Evolutionary conservation across 1,140 invertebrate species (phyloP).

Genomic region (Drosophila teissieri): DNA sequence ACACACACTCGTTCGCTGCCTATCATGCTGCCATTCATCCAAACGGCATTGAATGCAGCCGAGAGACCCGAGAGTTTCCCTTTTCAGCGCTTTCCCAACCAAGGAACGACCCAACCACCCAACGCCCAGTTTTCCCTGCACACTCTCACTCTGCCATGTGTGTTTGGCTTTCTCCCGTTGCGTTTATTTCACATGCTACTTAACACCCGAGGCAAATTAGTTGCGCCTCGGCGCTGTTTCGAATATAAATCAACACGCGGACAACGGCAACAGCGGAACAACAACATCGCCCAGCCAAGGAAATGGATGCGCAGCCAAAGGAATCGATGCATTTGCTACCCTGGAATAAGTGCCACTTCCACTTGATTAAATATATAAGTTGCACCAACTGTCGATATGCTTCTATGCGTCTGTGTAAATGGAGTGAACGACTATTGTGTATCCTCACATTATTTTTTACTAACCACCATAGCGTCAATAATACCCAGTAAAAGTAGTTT

Average conservation of each 20-base stretch:
- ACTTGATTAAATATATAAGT: too few species aligned
- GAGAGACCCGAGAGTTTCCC: constrained; percentile 19
- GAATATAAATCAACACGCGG: constrained; percentile 72
- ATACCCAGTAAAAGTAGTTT: constrained; percentile 17
- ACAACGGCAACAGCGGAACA: constrained; percentile 20
- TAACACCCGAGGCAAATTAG: constrained; percentile 80
- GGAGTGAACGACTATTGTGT: too few species aligned
- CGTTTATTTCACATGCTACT: constrained; percentile 68
- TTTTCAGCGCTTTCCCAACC: constrained; percentile 16
- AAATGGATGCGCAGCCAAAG: background rate
- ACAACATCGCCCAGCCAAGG: constrained; percentile 13
- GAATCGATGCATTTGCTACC: constrained; percentile 5
- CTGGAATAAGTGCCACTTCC: background rate
- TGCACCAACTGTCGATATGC: too few species aligned
- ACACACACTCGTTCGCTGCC: constrained; percentile 15
- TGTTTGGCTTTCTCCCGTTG: constrained; percentile 30
- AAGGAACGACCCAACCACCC: background rate
- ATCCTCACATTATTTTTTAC: too few species aligned
- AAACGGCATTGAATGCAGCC: constrained; percentile 30
- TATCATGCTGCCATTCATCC: constrained; percentile 31
- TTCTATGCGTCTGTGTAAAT: too few species aligned
- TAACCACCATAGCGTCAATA: background rate
- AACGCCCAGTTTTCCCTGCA: background rate
- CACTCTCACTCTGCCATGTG: background rate
- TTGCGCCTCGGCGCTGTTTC: constrained; percentile 71